Conservation (phyloP, 2,113 vertebrate species). For the Microtus pennsylvanicus region DNA sequence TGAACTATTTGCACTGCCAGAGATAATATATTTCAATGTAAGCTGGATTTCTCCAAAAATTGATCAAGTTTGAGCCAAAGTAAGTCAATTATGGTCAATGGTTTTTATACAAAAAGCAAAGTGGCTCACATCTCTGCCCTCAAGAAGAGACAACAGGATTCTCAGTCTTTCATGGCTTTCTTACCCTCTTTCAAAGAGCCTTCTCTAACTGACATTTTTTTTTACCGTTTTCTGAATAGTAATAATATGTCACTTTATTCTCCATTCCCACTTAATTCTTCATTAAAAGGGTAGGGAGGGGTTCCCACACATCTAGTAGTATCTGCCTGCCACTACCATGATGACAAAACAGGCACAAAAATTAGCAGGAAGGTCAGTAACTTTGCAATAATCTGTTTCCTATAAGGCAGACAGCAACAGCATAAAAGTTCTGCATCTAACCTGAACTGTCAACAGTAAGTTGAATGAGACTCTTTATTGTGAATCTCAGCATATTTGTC, state of each 20-base stretch:
- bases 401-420: background rate
- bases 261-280: background rate
- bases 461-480: background rate
- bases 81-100: background rate
- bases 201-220: background rate
- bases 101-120: background rate
- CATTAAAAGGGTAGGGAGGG: background rate
- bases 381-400: conserved; percentile 51
- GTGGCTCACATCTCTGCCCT: background rate
- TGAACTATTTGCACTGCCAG: background rate
- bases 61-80: conserved; percentile 12
- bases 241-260: background rate
- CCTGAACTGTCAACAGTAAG: background rate
- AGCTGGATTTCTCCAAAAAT: background rate
- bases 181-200: background rate
- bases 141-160: background rate
- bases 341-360: conserved; percentile 41
- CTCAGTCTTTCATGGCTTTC: background rate
- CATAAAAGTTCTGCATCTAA: background rate
- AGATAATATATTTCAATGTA: background rate
- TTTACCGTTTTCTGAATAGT: background rate
- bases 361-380: conserved; percentile 43
- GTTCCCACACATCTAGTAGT: background rate
- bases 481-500: background rate
- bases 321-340: background rate